These are phyloP conservation scores for Lordiphosa andalusiaca DNA, from an alignment of 2,888 invertebrate species.

Conservation along the genomic window DNA sequence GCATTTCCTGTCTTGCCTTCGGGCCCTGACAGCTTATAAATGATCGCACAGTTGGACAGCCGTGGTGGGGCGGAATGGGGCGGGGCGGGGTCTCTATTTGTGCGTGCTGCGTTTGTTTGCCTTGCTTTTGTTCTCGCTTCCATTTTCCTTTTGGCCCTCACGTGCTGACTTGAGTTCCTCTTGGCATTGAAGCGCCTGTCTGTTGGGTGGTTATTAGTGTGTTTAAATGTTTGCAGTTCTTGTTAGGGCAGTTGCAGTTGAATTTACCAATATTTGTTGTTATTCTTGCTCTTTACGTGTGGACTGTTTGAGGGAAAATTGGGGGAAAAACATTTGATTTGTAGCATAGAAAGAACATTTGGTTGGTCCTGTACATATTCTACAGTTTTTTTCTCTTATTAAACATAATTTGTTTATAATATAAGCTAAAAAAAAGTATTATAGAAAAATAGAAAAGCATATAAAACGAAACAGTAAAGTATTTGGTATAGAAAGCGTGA, in stretches of 20 bases:
- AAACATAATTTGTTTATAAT: too few relatives aligned
- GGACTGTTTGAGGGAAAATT: too few relatives aligned
- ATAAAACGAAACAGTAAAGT: too few relatives aligned
- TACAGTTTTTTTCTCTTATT: too few relatives aligned
- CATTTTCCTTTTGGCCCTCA: conserved; percentile 9
- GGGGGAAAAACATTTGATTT: too few relatives aligned
- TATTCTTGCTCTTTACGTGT: too few relatives aligned
- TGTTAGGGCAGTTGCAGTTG: conserved; percentile 50
- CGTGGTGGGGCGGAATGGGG: conserved; percentile 18
- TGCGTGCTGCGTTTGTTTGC: conserved; percentile 32
- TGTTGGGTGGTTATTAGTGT: conserved; percentile 10
- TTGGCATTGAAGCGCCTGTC: conserved; percentile 36
- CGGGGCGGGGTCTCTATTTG: conserved; percentile 3
- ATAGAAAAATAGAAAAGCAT: too few relatives aligned
- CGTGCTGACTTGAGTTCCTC: conserved; percentile 5
- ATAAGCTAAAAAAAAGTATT: too few relatives aligned
- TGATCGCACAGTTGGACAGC: conserved; percentile 42
- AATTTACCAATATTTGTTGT: conserved; percentile 41
- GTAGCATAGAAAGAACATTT: too few relatives aligned
- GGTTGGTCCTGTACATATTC: too few relatives aligned
- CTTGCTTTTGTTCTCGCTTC: conserved; percentile 37
- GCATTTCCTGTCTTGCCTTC: conserved; percentile 53
- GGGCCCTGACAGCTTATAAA: conserved; percentile 62
- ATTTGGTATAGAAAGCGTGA: too few relatives aligned
- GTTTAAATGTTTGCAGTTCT: conserved; percentile 44